Conservation (phyloP, 2,888 invertebrate species). For the Melipona bicolor region DNA sequence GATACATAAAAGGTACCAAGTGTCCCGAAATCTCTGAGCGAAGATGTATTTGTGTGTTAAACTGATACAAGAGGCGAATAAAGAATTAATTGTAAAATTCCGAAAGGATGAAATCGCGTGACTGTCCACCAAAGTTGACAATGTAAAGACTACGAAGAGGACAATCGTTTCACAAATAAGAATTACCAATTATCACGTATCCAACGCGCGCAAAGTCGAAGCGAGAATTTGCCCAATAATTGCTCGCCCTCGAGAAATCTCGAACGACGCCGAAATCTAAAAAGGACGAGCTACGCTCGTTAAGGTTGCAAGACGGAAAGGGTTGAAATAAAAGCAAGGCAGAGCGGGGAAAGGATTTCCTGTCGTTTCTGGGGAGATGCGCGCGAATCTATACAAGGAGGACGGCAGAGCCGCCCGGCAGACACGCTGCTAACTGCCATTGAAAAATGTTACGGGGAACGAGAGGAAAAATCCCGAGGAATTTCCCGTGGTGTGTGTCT, state of each 20-base stretch:
- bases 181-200: too few relatives aligned
- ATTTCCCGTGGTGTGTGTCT: slow-evolving; percentile 12
- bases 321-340: slow-evolving; percentile 18
- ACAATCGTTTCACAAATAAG: too few relatives aligned
- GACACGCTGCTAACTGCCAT: slow-evolving; percentile 52
- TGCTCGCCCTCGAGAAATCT: neutral
- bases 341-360: slow-evolving; percentile 7
- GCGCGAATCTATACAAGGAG: slow-evolving; percentile 16
- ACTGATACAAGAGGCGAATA: too few relatives aligned
- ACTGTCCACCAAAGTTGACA: too few relatives aligned
- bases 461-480: slow-evolving; percentile 37
- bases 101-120: too few relatives aligned
- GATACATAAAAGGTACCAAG: too few relatives aligned
- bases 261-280: neutral
- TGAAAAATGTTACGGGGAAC: slow-evolving; percentile 48
- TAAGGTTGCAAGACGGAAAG: slow-evolving; percentile 10
- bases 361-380: neutral
- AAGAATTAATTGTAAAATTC: too few relatives aligned
- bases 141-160: too few relatives aligned
- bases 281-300: slow-evolving; percentile 15
- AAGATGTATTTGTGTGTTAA: too few relatives aligned
- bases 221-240: neutral
- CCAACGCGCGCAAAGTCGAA: too few relatives aligned
- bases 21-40: too few relatives aligned
- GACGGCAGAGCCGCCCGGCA: neutral